Evolutionary conservation across 2,797 vertebrate species (phyloP).

Genomic region (Neoniphon sammara): DNA sequence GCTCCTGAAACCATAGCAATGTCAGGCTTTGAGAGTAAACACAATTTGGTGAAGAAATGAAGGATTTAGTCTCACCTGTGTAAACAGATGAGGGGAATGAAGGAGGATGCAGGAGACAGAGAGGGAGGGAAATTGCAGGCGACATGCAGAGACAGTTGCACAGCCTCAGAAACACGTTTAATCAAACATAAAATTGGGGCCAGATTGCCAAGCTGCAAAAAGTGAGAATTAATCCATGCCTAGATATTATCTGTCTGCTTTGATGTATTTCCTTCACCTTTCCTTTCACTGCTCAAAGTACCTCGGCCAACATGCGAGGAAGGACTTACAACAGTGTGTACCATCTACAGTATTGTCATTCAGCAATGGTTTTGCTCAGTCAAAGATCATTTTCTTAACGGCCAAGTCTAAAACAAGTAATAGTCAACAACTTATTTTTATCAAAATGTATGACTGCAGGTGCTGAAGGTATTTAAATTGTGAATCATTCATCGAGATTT

Average conservation of each 20-base stretch:
- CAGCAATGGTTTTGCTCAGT: no score
- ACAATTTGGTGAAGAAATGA: constrained; percentile 51
- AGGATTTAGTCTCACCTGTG: constrained; percentile 53
- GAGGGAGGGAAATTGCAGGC: constrained; percentile 20
- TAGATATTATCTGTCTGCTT: constrained; percentile 27
- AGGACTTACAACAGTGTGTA: no score
- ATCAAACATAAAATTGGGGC: constrained; percentile 32
- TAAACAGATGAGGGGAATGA: constrained; percentile 35
- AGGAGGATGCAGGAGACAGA: constrained; percentile 10
- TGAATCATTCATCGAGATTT: no score
- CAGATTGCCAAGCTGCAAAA: constrained; percentile 11
- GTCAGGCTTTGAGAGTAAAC: constrained; percentile 36
- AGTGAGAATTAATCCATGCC: constrained; percentile 28
- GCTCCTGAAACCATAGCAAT: constrained; percentile 49
- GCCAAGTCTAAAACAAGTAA: neutral
- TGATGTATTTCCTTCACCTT: constrained; percentile 32
- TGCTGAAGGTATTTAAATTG: neutral
- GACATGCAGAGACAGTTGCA: constrained; percentile 14
- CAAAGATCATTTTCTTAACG: neutral
- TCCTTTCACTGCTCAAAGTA: constrained; percentile 26
- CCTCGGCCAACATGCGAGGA: no score
- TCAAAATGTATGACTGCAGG: neutral
- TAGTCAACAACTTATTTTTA: neutral
- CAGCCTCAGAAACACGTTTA: constrained; percentile 39
- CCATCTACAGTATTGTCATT: no score